Evolutionary conservation across 2,113 vertebrate species (phyloP), one percentile per base, ranked within the genome.

Genomic region (Ellobius talpinus): DNA sequence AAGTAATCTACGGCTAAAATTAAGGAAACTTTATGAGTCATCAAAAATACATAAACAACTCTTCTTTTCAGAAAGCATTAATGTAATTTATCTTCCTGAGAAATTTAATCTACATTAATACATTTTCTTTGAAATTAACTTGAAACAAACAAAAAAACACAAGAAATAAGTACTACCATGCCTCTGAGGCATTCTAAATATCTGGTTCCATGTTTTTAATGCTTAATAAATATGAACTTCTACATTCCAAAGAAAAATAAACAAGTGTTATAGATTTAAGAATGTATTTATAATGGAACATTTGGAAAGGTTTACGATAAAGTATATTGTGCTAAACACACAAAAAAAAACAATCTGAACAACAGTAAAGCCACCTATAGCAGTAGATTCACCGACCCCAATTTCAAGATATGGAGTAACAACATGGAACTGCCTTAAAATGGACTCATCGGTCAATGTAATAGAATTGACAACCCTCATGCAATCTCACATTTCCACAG

Each of bases 1-100:
- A 88, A 93, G 87, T 47, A 92, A 73, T 95, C 87, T 89, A 36
- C 36, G 65, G 24, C 24, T 82, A 96, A 96, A 96, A 95, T 89
- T 96, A 92, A 78, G 63, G n/a, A 94, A 88, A 93, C 19, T 61
- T 76, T 95, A n/a, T n/a, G 91, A 76, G 14, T 65, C 66, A 90
- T 90, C 4, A 74, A 95, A 93, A 95, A 94, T 87, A 91, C 10
- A 93, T 42, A 63, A n/a, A n/a, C n/a, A n/a, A n/a, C n/a, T n/a
- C n/a, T n/a, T n/a, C n/a, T n/a, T n/a, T n/a, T n/a, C n/a, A n/a
- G n/a, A n/a, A n/a, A n/a, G n/a, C n/a, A n/a, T n/a, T n/a, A n/a
- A n/a, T n/a, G n/a, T n/a, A n/a, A n/a, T n/a, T n/a, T n/a, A n/a
- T n/a, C n/a, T n/a, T n/a, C n/a, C n/a, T n/a, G n/a, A n/a, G n/a